These are phyloP conservation scores for Sepiola atlantica DNA, from an alignment of 2,888 invertebrate species.

Conservation along the genomic window DNA sequence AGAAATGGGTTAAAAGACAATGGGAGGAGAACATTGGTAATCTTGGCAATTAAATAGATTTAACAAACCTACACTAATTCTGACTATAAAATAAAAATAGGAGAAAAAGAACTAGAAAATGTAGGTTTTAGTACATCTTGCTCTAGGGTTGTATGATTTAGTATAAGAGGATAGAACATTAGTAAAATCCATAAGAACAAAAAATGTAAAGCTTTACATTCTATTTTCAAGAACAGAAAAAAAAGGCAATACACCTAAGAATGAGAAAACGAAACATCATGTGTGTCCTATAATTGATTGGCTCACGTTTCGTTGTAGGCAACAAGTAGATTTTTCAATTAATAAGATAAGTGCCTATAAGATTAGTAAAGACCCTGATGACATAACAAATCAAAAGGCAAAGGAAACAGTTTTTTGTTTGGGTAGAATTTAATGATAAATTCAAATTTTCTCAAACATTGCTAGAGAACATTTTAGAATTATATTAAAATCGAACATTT, in stretches of 20 bases:
- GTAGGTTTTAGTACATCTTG: not conserved
- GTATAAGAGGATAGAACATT: not conserved
- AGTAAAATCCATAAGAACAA: conserved; percentile 21
- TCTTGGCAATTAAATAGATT: not conserved
- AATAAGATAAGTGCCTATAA: not conserved
- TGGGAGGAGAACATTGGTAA: not conserved
- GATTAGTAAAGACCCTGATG: not conserved
- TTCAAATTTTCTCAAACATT: not conserved
- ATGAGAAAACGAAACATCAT: not conserved
- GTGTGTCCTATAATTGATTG: not conserved
- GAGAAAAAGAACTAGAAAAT: not conserved
- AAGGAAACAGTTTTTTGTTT: not conserved
- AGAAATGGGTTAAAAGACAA: not conserved
- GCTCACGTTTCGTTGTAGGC: not conserved
- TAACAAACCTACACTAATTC: not conserved
- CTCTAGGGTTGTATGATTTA: not conserved
- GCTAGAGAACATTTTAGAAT: not conserved
- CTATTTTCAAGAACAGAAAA: not conserved
- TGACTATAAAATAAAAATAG: not conserved
- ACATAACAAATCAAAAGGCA: not conserved
- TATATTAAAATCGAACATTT: not conserved
- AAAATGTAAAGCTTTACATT: not conserved
- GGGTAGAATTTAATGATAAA: not conserved
- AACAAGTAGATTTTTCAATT: conserved; percentile 35
- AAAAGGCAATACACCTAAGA: not conserved